These are phyloP conservation scores for Pedionomus torquatus DNA, from an alignment of 2,113 vertebrate species.

Conservation along the genomic window DNA sequence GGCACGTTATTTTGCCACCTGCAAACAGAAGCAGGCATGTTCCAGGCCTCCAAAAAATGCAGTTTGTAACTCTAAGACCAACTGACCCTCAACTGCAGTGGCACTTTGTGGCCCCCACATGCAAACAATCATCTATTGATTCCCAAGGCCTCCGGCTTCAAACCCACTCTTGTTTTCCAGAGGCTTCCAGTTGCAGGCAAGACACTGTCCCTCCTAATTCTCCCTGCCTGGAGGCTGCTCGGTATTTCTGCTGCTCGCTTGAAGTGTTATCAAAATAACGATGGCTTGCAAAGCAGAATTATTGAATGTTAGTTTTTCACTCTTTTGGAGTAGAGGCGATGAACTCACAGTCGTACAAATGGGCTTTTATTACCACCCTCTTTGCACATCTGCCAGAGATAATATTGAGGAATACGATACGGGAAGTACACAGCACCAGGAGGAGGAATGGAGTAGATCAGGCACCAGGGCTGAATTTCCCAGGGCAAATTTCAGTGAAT, in stretches of 20 bases:
- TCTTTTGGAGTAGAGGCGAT: background rate
- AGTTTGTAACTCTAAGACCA: background rate
- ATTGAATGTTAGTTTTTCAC: constrained; percentile 48
- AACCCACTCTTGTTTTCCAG: constrained; percentile 18
- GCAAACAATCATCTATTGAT: constrained; percentile 59
- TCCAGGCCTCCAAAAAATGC: constrained; percentile 20
- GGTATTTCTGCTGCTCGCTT: background rate
- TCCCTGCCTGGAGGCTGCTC: background rate
- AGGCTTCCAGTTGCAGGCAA: background rate
- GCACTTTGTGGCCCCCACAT: background rate
- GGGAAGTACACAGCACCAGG: background rate
- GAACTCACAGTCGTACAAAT: background rate
- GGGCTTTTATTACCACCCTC: constrained; percentile 3
- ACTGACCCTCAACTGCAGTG: background rate
- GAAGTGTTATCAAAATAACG: constrained; percentile 47
- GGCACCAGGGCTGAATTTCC: background rate
- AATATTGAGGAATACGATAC: constrained; percentile 13
- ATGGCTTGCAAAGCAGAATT: constrained; percentile 25
- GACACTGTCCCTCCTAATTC: background rate
- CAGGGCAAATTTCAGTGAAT: constrained; percentile 1
- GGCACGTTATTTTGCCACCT: background rate
- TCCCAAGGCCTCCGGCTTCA: constrained; percentile 25
- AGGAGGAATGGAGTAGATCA: background rate
- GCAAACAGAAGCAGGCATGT: constrained; percentile 15
- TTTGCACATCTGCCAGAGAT: constrained; percentile 7